Evolutionary conservation across 2,888 invertebrate species (phyloP).

Genomic region (Acanthosepion lycidas): DNA sequence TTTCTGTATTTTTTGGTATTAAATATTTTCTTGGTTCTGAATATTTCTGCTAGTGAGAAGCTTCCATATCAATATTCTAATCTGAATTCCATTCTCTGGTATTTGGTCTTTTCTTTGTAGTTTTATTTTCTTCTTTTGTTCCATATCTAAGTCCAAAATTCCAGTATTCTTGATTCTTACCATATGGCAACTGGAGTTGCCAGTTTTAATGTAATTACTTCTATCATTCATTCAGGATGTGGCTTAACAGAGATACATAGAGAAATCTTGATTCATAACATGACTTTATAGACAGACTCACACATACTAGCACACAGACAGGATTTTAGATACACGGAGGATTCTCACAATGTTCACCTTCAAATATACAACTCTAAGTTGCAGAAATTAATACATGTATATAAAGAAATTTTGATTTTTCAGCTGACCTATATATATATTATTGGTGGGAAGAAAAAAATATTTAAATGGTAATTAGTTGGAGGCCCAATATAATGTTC

Average conservation of each 20-base stretch:
- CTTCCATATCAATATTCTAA: neutral
- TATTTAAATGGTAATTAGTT: no score
- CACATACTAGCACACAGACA: neutral
- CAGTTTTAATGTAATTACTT: neutral
- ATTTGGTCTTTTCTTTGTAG: neutral
- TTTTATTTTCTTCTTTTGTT: neutral
- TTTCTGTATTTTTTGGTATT: neutral
- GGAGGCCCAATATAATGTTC: no score
- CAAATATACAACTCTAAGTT: no score
- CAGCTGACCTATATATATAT: no score
- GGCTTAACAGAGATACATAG: neutral
- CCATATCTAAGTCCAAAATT: neutral
- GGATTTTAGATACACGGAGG: neutral
- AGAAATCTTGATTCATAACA: neutral
- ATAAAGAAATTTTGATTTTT: no score
- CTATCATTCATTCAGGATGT: neutral
- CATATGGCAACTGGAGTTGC: conserved; percentile 16
- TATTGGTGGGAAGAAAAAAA: no score
- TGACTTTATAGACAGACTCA: neutral
- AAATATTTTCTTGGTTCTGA: neutral
- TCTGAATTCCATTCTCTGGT: neutral
- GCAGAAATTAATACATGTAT: no score
- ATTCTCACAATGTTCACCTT: neutral
- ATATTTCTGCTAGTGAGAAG: neutral
- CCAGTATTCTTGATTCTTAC: conserved; percentile 18